A percentile compares a stretch with the other conserved stretches of the same genome.
Conservation (phyloP, 2,888 invertebrate species). For the Auanema sp. region DNA sequence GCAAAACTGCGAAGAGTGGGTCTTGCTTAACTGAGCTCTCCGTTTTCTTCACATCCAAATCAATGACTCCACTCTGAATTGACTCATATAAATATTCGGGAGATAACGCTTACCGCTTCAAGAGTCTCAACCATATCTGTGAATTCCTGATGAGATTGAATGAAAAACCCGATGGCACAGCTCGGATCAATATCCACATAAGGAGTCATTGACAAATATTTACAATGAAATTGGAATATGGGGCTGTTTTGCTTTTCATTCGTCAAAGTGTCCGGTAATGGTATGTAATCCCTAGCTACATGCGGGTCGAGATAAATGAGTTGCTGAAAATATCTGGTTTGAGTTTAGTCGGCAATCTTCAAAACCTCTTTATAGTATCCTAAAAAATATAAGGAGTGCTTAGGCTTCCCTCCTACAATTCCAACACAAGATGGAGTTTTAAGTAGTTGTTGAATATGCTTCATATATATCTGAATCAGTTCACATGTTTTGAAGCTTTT, state of each 20-base stretch:
- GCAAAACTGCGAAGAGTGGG: no score
- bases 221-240: constrained; percentile 33
- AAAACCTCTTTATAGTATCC: constrained; percentile 76
- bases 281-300: constrained; percentile 79
- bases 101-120: constrained; percentile 24
- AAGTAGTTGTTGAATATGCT: constrained; percentile 79
- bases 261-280: constrained; percentile 22
- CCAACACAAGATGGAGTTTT: constrained; percentile 83
- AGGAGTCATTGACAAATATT: constrained; percentile 41
- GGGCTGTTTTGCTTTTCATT: background rate
- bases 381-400: constrained; percentile 88
- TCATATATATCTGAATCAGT: constrained; percentile 73
- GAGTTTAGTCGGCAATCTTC: background rate
- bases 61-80: no score
- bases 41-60: no score
- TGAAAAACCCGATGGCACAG: constrained; percentile 54
- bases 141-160: constrained; percentile 28
- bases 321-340: constrained; percentile 66
- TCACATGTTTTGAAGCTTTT: background rate
- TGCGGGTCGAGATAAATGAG: constrained; percentile 91
- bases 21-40: no score
- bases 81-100: no score
- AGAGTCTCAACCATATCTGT: constrained; percentile 26
- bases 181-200: constrained; percentile 48
- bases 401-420: constrained; percentile 87